A percentile compares a stretch with the other conserved stretches of the same genome.
Evolutionary conservation across 2,113 vertebrate genomes (phyloP).

Genomic region (Triplophysa rosa): DNA sequence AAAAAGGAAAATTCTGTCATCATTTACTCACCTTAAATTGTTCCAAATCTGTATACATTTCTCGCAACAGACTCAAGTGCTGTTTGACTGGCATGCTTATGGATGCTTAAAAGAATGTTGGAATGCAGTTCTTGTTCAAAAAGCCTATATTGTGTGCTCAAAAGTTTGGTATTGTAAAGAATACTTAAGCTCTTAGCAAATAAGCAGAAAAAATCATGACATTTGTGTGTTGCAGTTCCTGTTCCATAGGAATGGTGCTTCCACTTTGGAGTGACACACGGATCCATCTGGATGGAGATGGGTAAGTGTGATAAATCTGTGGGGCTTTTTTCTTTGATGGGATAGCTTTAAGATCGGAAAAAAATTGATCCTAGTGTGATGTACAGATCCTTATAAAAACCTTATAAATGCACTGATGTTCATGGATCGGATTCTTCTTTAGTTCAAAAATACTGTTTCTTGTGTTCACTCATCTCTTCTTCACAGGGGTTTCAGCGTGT

Average conservation of each 20-base stretch:
- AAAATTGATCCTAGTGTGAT: too few relatives aligned
- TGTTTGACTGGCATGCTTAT: background rate
- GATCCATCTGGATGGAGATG: constrained; percentile 97
- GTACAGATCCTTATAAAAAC: background rate
- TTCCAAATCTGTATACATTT: too few relatives aligned
- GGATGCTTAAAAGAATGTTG: background rate
- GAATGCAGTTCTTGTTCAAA: too few relatives aligned
- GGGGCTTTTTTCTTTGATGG: background rate
- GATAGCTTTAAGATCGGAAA: background rate
- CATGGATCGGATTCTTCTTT: too few relatives aligned
- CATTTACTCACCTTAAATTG: background rate
- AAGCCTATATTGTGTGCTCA: too few relatives aligned
- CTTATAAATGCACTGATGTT: too few relatives aligned
- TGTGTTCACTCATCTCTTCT: constrained; percentile 13
- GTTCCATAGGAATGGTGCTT: constrained; percentile 92
- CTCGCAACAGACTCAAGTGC: too few relatives aligned
- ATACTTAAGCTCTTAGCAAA: background rate
- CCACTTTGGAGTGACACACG: constrained; percentile 96
- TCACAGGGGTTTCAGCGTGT: constrained; percentile 90
- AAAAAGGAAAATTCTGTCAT: background rate
- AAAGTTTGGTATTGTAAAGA: constrained; percentile 55
- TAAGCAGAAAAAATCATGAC: background rate
- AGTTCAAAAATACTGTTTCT: too few relatives aligned
- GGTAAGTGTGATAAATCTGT: constrained; percentile 76
- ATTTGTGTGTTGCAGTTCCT: constrained; percentile 59